Percentiles rank a stretch among this genome's conserved stretches.
Conservation (phyloP, 2,113 vertebrate species). For the Narcine bancroftii region DNA sequence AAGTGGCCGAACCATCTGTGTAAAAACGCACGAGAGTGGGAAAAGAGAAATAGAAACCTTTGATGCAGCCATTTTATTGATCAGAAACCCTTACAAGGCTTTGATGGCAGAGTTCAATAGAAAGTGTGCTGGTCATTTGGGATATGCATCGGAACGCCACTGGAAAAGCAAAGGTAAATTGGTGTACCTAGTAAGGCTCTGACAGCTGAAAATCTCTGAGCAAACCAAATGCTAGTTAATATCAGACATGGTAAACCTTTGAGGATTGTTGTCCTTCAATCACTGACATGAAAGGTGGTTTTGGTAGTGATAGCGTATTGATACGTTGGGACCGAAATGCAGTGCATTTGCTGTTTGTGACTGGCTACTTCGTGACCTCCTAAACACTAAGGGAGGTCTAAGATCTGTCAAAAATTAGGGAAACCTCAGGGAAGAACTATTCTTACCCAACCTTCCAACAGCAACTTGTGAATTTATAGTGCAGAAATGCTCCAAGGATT, state of each 20-base stretch:
- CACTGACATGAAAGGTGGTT: neutral
- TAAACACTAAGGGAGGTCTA: neutral
- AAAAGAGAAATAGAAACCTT: constrained; percentile 89
- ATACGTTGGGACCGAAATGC: neutral
- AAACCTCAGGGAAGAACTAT: neutral
- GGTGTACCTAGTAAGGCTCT: neutral
- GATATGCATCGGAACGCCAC: constrained; percentile 80
- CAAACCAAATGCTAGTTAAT: neutral
- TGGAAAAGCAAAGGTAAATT: constrained; percentile 88
- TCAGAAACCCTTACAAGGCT: constrained; percentile 86
- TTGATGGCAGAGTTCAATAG: constrained; percentile 92
- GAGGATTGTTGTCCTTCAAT: neutral
- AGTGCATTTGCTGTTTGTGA: neutral
- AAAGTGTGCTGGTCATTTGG: constrained; percentile 89
- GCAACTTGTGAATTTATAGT: neutral
- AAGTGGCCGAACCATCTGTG: constrained; percentile 84
- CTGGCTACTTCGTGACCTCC: neutral
- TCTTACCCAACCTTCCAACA: neutral
- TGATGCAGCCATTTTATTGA: constrained; percentile 80
- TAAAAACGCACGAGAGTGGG: constrained; percentile 94
- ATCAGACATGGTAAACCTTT: neutral
- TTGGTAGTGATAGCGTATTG: neutral
- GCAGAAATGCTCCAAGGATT: neutral
- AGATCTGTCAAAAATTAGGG: neutral
- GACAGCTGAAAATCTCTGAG: neutral